These are phyloP conservation scores for Takifugu ocellatus DNA, from an alignment of 2,797 vertebrate species.

Conservation along the genomic window DNA sequence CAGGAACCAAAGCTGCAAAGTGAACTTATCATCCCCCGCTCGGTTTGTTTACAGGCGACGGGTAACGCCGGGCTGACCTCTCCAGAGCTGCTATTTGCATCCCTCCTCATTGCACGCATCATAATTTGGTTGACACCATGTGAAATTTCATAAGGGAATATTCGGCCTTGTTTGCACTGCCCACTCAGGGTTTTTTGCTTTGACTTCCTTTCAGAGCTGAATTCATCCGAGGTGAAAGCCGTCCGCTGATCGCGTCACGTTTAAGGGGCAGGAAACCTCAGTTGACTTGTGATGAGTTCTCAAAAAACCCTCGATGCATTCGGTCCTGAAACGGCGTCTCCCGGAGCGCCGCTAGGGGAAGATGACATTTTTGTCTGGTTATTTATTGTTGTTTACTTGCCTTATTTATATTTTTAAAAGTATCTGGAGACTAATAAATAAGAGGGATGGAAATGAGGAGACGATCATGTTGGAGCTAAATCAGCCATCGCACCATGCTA, in stretches of 20 bases:
- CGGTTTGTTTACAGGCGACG: constrained; percentile 42
- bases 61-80: constrained; percentile 27
- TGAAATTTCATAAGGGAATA: constrained; percentile 29
- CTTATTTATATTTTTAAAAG: constrained; percentile 58
- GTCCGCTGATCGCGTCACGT: constrained; percentile 11
- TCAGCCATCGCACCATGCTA: constrained; percentile 17
- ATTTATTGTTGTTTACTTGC: constrained; percentile 55
- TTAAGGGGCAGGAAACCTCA: constrained; percentile 9
- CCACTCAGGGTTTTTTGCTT: constrained; percentile 25
- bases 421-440: constrained; percentile 30
- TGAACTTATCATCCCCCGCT: constrained; percentile 30
- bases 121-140: constrained; percentile 20
- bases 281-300: constrained; percentile 11
- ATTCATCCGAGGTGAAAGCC: constrained; percentile 10
- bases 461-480: constrained; percentile 28
- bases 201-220: constrained; percentile 14
- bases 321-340: constrained; percentile 12
- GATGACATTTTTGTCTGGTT: constrained; percentile 15
- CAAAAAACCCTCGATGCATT: constrained; percentile 11
- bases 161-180: constrained; percentile 29
- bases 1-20: constrained; percentile 28
- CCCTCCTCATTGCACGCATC: constrained; percentile 22
- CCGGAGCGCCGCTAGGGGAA: constrained; percentile 12
- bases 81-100: constrained; percentile 25
- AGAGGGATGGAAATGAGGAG: constrained; percentile 14